Evolutionary conservation across 2,888 invertebrate genomes (phyloP), one percentile per base, ranked within the genome.

Genomic region (Ennomos erosarius): DNA sequence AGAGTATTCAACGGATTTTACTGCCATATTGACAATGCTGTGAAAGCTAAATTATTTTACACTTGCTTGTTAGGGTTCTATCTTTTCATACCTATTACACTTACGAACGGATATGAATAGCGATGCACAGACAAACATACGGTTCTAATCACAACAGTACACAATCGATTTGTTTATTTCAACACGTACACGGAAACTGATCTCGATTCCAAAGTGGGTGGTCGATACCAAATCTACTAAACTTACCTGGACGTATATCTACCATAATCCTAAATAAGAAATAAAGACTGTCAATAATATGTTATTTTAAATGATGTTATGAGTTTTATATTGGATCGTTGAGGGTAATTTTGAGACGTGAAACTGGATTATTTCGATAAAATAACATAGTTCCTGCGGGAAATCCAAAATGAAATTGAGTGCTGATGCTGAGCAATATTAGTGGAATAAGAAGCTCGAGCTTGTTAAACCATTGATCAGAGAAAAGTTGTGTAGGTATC

Each of bases 101-200:
- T 46, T 64, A 68, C 57, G 67, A 79, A 75, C 87, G 89, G 87
- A 88, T 85, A 84, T 84, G 84, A 80, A 82, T 76, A 80, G 78
- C 78, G 69, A 76, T 75, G 75, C 74, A 80, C 81, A 74, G 71
- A 81, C 84, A 84, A 87, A 87, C 88, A 85, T 76, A 81, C 81
- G 76, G 77, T 62, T 76, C 87, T 90, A 91, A 91, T 89, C 82
- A 89, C 89, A 85, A 88, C 82, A 82, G 79, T 75, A 90, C 72
- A 92, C 91, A 90, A 85, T 84, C 78, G 70, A 80, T 85, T 83
- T 90, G 90, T 91, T 91, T 91, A 88, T 89, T 87, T 87, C 85
- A 78, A 78, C 72, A 73, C 76, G 74, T 81, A 84, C 80, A 77
- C 79, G 83, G 87, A 87, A 85, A 85, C 80, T 78, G 79, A 82